Conservation (phyloP, 2,113 vertebrate genomes). For the Calidris pygmaea region DNA sequence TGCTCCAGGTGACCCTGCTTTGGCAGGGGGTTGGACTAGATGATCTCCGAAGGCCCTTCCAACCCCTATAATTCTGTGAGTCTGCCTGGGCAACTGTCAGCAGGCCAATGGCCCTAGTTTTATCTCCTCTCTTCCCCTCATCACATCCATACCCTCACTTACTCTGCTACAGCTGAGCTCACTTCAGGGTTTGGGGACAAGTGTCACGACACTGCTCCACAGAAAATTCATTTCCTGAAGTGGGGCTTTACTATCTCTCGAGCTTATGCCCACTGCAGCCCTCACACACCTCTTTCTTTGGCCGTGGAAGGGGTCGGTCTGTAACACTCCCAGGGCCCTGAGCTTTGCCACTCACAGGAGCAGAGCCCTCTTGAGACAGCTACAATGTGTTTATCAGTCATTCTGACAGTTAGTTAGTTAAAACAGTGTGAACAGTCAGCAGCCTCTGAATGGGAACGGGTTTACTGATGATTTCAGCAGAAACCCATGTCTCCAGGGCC, state of each 20-base stretch:
- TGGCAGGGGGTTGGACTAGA: not conserved
- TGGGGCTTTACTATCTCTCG: not conserved
- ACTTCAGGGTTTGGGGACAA: not conserved
- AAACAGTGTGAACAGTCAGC: not conserved
- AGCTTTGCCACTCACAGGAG: not conserved
- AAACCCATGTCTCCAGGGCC: not conserved
- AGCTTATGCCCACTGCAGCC: not conserved
- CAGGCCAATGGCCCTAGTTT: constrained; percentile 67
- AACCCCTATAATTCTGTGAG: not conserved
- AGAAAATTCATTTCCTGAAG: not conserved
- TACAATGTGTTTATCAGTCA: not conserved
- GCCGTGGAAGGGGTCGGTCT: not conserved
- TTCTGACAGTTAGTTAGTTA: not conserved
- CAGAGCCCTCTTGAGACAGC: not conserved
- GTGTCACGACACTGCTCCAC: not conserved
- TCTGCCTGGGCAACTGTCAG: constrained; percentile 75
- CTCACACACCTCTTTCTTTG: not conserved
- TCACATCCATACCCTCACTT: not conserved
- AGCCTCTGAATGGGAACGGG: not conserved
- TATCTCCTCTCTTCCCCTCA: not conserved
- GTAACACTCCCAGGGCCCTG: accelerated
- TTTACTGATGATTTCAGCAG: not conserved
- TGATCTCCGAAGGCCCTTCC: not conserved
- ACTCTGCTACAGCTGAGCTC: not conserved
- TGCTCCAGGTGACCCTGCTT: not conserved